Evolutionary conservation across 2,888 invertebrate genomes (phyloP).

Genomic region (Lumbricus terrestris): DNA sequence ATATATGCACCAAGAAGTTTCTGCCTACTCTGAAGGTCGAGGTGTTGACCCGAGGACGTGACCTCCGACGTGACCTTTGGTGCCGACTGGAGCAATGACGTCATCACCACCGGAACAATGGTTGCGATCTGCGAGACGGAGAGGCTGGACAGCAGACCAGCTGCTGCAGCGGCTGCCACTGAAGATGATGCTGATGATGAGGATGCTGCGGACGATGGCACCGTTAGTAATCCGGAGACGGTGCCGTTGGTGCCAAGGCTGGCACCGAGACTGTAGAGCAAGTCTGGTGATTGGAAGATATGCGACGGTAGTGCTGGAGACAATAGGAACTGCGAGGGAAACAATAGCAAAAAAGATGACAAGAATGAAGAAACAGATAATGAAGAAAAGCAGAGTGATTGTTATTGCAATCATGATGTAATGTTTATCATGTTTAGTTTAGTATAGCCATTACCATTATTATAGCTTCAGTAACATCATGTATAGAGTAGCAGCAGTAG

Average conservation of each 20-base stretch:
- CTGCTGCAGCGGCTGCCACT: background rate
- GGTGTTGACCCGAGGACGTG: background rate
- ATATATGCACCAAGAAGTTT: too few relatives aligned
- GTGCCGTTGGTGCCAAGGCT: background rate
- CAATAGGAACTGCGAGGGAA: background rate
- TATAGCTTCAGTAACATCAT: too few relatives aligned
- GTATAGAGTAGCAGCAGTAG: too few relatives aligned
- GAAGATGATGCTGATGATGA: too few relatives aligned
- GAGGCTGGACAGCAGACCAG: conserved; percentile 4
- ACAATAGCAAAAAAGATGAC: background rate
- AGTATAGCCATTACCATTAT: too few relatives aligned
- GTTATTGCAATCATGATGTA: too few relatives aligned
- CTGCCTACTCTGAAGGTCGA: background rate
- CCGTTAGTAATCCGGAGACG: background rate
- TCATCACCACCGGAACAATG: conserved; percentile 10
- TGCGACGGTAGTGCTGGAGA: background rate
- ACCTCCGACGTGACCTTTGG: background rate
- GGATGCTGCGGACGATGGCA: background rate
- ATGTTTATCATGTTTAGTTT: too few relatives aligned
- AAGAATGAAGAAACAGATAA: background rate
- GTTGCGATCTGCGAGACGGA: background rate
- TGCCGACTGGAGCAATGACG: conserved; percentile 6
- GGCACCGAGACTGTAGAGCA: background rate
- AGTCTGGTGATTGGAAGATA: background rate
- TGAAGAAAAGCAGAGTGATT: background rate